Base-by-base conservation (phyloP, 2,888 invertebrate genomes). In the Metallyticus violacea region DNA sequence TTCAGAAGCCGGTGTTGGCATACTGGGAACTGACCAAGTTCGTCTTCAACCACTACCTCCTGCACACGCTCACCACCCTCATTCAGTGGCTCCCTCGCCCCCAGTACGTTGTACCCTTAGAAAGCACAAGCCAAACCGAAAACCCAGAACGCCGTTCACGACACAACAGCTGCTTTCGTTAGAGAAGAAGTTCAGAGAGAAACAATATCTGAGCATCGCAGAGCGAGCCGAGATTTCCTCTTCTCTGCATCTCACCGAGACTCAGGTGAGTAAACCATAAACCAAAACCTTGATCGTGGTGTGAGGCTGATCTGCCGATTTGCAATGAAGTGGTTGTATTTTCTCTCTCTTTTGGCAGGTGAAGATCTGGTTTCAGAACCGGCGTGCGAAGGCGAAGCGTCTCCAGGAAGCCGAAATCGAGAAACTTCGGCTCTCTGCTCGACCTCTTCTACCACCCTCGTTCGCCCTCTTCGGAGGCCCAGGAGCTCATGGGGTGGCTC, bases 341-440 rank as follows among this genome's bases (percentile, higher is more conserved):
- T 62, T 4, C n/a, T 85, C 86, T 87, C 15, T 88, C 87, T 89
- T 87, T 85, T 91, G 92, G 79, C 98, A 98, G 95, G 97, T 97
- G 89, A 97, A 98, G 93, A 97, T 97, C 90, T 97, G 97, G 97
- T 97, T 97, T 92, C 97, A 97, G 94, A 98, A 98, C 91, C 94
- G 97, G 91, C 94, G 97, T 82, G 99, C 99, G 89, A 99, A 99
- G 93, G 98, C 98, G 90, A 99, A 99, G 93, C 94, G 99, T 29
- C 94, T 99, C 5, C 98, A 99, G 93, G 99, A 99, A 91, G 99
- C 98, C 1, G 98, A 98, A 92, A 94, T 98, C 89, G 98, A 98
- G 92, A 98, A 98, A 91, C 93, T 98, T 91, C 96, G 99, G 93
- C 93, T 95, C 92, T 93, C 94, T n/a, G 88, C 26, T 93, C 94